Evolutionary conservation across 2,113 vertebrate genomes (phyloP).

Genomic region (Heliornis fulica): DNA sequence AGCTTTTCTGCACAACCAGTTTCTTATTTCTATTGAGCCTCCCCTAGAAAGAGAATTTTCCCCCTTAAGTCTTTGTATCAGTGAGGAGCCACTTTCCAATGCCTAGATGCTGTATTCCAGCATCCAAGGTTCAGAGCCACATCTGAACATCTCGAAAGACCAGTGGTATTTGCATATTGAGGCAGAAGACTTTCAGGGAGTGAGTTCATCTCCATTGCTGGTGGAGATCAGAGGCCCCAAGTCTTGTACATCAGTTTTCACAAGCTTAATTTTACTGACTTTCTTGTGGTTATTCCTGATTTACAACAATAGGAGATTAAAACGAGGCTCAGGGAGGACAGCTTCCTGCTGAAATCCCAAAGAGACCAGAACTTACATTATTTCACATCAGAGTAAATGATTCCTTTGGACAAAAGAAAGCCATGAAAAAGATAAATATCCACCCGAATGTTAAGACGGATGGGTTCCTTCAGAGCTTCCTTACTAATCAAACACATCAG

Average conservation of each 20-base stretch:
- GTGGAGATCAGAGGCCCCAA: background rate
- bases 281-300: conserved; percentile 39
- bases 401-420: conserved; percentile 53
- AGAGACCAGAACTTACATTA: conserved; percentile 14
- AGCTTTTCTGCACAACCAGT: background rate
- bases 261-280: conserved; percentile 11
- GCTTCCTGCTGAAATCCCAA: conserved; percentile 26
- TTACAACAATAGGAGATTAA: conserved; percentile 37
- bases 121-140: background rate
- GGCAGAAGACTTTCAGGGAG: background rate
- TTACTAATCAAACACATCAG: conserved; percentile 50
- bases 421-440: conserved; percentile 49
- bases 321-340: conserved; percentile 25
- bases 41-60: background rate
- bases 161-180: background rate
- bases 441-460: conserved; percentile 16
- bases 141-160: background rate
- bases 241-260: background rate
- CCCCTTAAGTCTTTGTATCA: background rate
- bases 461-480: conserved; percentile 18
- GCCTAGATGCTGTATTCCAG: background rate
- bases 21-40: background rate
- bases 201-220: background rate
- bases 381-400: conserved; percentile 32
- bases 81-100: background rate